Conservation (phyloP, 2,888 invertebrate genomes). For the Drosophila affinis region DNA sequence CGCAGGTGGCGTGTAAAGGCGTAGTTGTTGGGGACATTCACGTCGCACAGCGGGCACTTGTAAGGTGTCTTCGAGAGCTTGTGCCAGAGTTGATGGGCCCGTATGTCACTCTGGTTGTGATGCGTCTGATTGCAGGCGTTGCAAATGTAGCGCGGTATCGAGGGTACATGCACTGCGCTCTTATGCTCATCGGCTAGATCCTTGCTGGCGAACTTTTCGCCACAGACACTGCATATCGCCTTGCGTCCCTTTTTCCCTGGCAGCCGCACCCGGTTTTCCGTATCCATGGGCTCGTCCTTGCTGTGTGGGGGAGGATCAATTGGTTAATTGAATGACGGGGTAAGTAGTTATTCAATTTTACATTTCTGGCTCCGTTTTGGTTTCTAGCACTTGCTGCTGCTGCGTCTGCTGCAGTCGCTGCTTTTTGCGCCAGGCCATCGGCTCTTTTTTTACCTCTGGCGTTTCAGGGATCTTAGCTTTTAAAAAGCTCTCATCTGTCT, state of each 20-base stretch:
- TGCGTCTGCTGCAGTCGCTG: constrained; percentile 52
- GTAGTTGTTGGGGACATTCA: constrained; percentile 74
- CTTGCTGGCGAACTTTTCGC: constrained; percentile 73
- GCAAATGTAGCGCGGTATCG: constrained; percentile 83
- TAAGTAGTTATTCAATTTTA: neutral
- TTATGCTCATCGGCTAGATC: constrained; percentile 75
- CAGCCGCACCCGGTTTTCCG: constrained; percentile 25
- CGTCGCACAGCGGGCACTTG: constrained; percentile 84
- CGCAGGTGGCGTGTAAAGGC: constrained; percentile 77
- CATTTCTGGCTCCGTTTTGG: constrained; percentile 59
- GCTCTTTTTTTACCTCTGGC: constrained; percentile 55
- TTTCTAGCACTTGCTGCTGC: constrained; percentile 36
- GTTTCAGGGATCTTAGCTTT: constrained; percentile 4
- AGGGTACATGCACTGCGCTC: constrained; percentile 72
- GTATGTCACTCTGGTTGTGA: constrained; percentile 79
- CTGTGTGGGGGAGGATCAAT: constrained; percentile 48
- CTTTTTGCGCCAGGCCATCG: constrained; percentile 59
- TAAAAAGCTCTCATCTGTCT: constrained; percentile 56
- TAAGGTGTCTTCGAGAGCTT: constrained; percentile 83
- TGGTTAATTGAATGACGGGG: neutral
- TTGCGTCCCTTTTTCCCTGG: constrained; percentile 48
- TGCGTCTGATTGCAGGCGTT: constrained; percentile 85
- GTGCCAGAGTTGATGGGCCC: constrained; percentile 84
- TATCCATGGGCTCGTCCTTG: constrained; percentile 72
- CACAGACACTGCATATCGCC: constrained; percentile 74